Evolutionary conservation across 2,888 invertebrate genomes (phyloP), one percentile per base, ranked within the genome.

Genomic region (Parnassius mnemosyne): DNA sequence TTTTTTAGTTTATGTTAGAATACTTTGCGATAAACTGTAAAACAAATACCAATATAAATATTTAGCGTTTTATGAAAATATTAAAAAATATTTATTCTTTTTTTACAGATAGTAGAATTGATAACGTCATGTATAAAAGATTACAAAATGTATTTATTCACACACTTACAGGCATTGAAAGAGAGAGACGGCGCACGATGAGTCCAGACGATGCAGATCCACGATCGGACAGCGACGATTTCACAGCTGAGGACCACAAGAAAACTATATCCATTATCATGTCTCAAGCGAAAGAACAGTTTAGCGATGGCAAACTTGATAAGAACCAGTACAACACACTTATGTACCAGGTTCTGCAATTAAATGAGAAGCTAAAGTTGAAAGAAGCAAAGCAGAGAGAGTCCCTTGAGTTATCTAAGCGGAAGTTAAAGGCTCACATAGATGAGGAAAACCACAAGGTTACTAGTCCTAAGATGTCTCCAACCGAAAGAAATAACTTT

Each of bases 251-350:
- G 71, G 92, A 92, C 63, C 92, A 93, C 68, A 93, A 94, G 68
- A 93, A 93, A 65, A 94, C 94, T 62, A 95, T 95, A 71, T 94
- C 95, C 65, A 94, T 95, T 53, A 96, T 97, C 64, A 94, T 97
- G 78, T 93, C 94, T 10, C 96, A 96, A 75, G 97, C 97, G 0
- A 96, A 96, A 65, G 95, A 96, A 72, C 94, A 96, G 72, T 93
- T 95, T 65, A 94, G 94, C 66, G 94, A 94, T 58, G 96, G 97
- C 0, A 93, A 93, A 53, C 93, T 97, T 63, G 94, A 95, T 57
- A 94, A 94, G 75, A 94, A 93, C 44, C 95, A 96, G 74, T 96
- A 96, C 78, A 94, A 95, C 70, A 94, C 94, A 10, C 86, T 96
- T 16, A 94, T 97, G 80, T 95, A 94, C 78, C 95, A 96, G 80